Conservation (phyloP, 2,888 invertebrate genomes). For the Penaeus monodon region DNA sequence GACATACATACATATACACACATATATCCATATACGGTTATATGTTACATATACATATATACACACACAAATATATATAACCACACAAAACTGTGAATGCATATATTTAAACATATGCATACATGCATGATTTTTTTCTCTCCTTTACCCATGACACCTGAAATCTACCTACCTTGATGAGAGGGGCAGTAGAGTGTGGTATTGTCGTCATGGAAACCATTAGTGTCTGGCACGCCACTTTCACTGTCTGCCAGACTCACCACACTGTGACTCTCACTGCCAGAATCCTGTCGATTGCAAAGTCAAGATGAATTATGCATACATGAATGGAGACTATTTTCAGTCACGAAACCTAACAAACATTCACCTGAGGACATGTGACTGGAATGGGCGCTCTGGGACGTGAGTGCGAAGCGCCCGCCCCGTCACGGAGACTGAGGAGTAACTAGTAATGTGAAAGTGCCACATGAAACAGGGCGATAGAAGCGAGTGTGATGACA, state of each 20-base stretch:
- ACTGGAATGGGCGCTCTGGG: too few species aligned
- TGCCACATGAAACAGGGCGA: too few species aligned
- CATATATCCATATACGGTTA: conserved; percentile 16
- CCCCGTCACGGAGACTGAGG: too few species aligned
- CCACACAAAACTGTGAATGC: not conserved
- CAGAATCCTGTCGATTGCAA: conserved; percentile 40
- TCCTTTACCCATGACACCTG: not conserved
- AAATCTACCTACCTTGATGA: conserved; percentile 66
- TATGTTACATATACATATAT: not conserved
- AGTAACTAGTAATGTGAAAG: too few species aligned
- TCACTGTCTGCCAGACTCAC: conserved; percentile 47
- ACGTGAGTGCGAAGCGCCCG: too few species aligned
- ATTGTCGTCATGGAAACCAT: conserved; percentile 44
- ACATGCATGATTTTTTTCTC: not conserved
- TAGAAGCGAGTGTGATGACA: too few species aligned
- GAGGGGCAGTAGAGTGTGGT: conserved; percentile 67
- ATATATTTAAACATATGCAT: conserved; percentile 2
- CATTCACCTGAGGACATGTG: too few species aligned
- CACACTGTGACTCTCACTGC: conserved; percentile 51
- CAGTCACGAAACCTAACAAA: too few species aligned
- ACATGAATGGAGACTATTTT: too few species aligned
- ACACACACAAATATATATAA: not conserved
- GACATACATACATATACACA: conserved; percentile 24
- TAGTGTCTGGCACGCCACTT: conserved; percentile 24
- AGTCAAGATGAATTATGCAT: too few species aligned